phyloP scores from a whole-genome alignment of 2,888 invertebrate species.

The Synergus laeviventris region DNA sequence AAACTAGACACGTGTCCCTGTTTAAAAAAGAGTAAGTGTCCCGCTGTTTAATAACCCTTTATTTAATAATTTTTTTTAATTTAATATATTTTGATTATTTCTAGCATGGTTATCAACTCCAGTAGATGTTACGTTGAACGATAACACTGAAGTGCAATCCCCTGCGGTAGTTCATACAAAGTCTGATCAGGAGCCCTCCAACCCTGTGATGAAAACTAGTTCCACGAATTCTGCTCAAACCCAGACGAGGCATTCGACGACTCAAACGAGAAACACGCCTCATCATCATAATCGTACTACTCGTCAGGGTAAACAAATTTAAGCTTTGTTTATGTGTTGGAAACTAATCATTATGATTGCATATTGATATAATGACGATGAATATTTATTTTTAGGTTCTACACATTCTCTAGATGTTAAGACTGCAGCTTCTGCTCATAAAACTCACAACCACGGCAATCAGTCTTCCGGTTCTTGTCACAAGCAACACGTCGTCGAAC shows the following conservation, averaged over 20 bases:
- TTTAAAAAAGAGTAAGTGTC: slow-evolving; percentile 59
- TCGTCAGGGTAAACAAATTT: slow-evolving; percentile 61
- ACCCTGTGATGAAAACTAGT: slow-evolving; percentile 55
- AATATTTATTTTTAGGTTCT: slow-evolving; percentile 58
- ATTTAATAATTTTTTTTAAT: slow-evolving; percentile 5
- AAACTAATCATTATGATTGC: neutral
- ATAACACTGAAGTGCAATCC: slow-evolving; percentile 54
- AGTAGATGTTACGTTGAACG: slow-evolving; percentile 46
- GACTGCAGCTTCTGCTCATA: slow-evolving; percentile 61
- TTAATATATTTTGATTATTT: slow-evolving; percentile 20
- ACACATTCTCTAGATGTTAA: slow-evolving; percentile 66
- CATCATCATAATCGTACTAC: slow-evolving; percentile 63
- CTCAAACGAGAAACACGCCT: slow-evolving; percentile 67
- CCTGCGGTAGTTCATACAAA: slow-evolving; percentile 49
- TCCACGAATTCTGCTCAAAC: slow-evolving; percentile 62
- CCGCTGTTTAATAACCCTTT: neutral
- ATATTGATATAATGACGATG: slow-evolving; percentile 10
- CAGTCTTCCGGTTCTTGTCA: slow-evolving; percentile 68
- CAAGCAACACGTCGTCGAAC: slow-evolving; percentile 71
- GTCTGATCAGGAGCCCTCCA: slow-evolving; percentile 51
- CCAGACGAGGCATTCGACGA: slow-evolving; percentile 72
- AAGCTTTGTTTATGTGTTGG: neutral
- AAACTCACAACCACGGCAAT: slow-evolving; percentile 66
- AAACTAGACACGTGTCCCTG: slow-evolving; percentile 66
- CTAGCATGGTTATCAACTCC: neutral